A percentile compares a stretch with the other conserved stretches of the same genome.
These are phyloP conservation scores for Girardinus metallicus DNA, from an alignment of 2,797 vertebrate species.

Conservation along the genomic window DNA sequence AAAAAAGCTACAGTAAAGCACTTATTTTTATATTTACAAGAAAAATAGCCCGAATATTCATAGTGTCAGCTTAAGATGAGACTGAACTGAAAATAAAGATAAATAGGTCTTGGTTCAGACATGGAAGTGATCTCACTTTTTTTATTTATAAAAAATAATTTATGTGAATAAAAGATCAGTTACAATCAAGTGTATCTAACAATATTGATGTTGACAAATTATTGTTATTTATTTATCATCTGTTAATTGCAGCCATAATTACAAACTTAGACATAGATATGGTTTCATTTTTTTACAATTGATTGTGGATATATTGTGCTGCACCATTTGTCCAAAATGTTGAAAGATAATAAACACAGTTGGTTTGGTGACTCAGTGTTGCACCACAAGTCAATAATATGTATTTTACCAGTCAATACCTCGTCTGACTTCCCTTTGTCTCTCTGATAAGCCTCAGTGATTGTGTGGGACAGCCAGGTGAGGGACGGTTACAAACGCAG, in stretches of 20 bases:
- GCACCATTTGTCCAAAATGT: neutral
- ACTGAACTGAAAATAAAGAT: neutral
- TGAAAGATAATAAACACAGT: neutral
- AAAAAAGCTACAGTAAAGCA: neutral
- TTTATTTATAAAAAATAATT: neutral
- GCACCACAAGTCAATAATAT: neutral
- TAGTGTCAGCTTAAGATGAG: neutral
- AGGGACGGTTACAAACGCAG: slow-evolving; percentile 68
- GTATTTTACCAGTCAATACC: neutral
- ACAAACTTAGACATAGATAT: neutral
- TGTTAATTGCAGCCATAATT: neutral
- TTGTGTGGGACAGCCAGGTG: slow-evolving; percentile 75
- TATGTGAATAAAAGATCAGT: neutral
- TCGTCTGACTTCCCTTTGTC: neutral
- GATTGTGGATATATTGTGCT: neutral
- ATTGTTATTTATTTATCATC: neutral
- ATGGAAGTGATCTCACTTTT: neutral
- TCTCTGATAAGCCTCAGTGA: slow-evolving; percentile 36
- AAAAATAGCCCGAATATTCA: neutral
- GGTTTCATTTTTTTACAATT: neutral
- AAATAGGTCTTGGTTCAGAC: neutral
- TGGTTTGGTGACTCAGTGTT: neutral
- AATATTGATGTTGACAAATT: neutral
- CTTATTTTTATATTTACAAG: neutral
- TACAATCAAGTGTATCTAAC: neutral